Conservation (phyloP, 2,113 vertebrate genomes). For the Cyanoderma ruficeps region DNA sequence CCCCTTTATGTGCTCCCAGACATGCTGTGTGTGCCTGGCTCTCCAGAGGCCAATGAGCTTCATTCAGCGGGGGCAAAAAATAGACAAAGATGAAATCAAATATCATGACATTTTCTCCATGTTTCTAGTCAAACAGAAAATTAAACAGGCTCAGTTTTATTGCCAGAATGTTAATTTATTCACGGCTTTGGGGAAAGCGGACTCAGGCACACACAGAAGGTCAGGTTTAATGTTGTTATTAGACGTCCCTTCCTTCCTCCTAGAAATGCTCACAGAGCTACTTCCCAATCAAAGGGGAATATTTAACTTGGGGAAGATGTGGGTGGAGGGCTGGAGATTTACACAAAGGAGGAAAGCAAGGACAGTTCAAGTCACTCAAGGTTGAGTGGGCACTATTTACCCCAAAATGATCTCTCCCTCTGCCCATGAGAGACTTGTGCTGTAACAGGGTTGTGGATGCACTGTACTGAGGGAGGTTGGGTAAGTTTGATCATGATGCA, state of each 20-base stretch:
- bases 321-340: background rate
- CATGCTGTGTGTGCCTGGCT: background rate
- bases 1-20: conserved; percentile 49
- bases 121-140: conserved; percentile 60
- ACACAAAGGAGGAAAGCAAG: background rate
- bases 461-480: too few relatives aligned
- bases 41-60: background rate
- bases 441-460: background rate
- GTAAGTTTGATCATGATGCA: background rate
- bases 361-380: background rate
- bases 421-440: background rate
- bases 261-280: background rate
- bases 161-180: conserved; percentile 59
- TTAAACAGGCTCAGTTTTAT: conserved; percentile 58
- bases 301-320: background rate
- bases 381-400: background rate
- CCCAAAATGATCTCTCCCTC: background rate
- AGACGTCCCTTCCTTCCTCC: background rate
- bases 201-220: conserved; percentile 8
- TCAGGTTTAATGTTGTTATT: conserved; percentile 46
- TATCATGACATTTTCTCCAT: conserved; percentile 62
- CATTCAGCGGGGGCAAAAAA: conserved; percentile 49
- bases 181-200: background rate
- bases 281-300: background rate
- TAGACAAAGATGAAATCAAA: conserved; percentile 54